phyloP scores from a whole-genome alignment of 2,113 vertebrate species.

The Colius striatus region DNA sequence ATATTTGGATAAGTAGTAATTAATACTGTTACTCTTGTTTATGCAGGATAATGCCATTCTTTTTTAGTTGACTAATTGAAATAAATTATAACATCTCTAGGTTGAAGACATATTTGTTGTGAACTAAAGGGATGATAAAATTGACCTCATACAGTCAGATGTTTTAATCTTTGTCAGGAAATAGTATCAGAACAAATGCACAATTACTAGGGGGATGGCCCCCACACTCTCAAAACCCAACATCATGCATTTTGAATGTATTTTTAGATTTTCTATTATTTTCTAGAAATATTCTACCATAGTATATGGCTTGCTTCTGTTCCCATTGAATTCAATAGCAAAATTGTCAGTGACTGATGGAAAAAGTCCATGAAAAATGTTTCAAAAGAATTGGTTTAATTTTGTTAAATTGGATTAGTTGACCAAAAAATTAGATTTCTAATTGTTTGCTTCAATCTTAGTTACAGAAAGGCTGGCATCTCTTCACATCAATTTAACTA shows the following conservation, averaged over 20 bases:
- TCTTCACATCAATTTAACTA: background rate
- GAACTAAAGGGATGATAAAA: background rate
- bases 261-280: background rate
- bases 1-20: background rate
- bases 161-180: background rate
- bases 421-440: background rate
- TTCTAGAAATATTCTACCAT: background rate
- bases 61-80: background rate
- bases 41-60: background rate
- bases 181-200: background rate
- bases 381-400: background rate
- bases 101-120: background rate
- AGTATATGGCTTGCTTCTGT: background rate
- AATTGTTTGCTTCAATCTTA: background rate
- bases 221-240: background rate
- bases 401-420: constrained; percentile 8
- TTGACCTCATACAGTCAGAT: background rate
- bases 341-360: background rate
- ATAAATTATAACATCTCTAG: background rate
- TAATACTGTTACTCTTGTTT: background rate
- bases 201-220: background rate
- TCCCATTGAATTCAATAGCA: background rate
- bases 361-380: background rate
- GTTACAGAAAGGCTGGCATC: background rate
- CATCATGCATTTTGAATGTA: background rate